Evolutionary conservation across 2,888 invertebrate genomes (phyloP), one percentile per base, ranked within the genome.

Genomic region (Ceratothoa steindachneri): DNA sequence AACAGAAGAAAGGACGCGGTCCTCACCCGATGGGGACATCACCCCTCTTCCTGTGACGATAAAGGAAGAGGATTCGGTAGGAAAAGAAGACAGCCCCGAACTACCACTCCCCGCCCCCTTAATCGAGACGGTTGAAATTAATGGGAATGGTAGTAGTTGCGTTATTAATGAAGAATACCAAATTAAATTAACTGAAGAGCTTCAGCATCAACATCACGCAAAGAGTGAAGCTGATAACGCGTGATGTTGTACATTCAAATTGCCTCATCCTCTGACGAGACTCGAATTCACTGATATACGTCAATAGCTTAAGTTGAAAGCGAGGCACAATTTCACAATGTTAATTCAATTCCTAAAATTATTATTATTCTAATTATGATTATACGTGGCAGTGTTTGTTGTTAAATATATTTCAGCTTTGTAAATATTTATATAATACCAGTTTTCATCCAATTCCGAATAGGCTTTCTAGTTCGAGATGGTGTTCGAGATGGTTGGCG

Each of bases 1-100:
- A 22, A 24, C 12, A 60, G 60, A 60, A 15, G 60, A 60, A 1
- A 2, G 60, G 24, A 60, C 60, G n/a, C 24, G 60, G n/a, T 12
- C 60, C n/a, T 60, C 60, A 2, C n/a, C n/a, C n/a, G 22, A 60
- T 24, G 24, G 12, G 1, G 60, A 60, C n/a, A 24, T 60, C 24
- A 12, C 70, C 19, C 30, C 70, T 31, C 24, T 30, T 64, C 69
- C 69, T n/a, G 64, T 31, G 3, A 22, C 29, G 15, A 60, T 64
- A 15, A 41, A 30, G n/a, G 70, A 60, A 60, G 52, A 52, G 7
- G 64, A 70, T 64, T 30, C 55, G 12, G 51, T 29, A 60, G 29
- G n/a, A 15, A 64, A 67, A 81, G 66, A 82, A 82, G 78, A 82
- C 82, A 68, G 81, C 29, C 55, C 70, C 71, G 65, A 53, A 65